Evolutionary conservation across 2,113 vertebrate species (phyloP).

Genomic region (Antechinus flavipes): DNA sequence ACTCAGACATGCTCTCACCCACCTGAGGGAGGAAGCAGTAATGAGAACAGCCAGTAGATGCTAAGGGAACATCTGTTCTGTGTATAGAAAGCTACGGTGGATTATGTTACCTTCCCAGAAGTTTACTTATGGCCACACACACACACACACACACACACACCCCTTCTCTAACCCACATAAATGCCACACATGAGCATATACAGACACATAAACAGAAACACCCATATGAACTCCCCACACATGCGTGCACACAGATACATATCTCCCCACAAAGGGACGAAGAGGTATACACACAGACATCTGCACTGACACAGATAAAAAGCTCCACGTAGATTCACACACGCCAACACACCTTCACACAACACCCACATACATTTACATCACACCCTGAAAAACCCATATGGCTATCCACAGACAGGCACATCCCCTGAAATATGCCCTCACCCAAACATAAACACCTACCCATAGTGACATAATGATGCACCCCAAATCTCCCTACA

Average conservation of each 20-base stretch:
- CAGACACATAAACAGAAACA: not conserved
- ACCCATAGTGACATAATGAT: not conserved
- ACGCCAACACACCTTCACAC: not conserved
- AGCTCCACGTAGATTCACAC: not conserved
- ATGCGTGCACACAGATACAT: not conserved
- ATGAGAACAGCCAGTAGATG: not conserved
- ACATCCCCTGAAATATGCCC: conserved; percentile 14
- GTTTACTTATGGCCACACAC: not conserved
- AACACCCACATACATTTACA: not conserved
- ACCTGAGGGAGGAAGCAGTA: conserved; percentile 21
- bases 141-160: conserved; percentile 10
- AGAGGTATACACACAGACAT: not conserved
- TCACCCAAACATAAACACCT: conserved; percentile 11
- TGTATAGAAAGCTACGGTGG: conserved; percentile 10
- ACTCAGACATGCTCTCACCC: not conserved
- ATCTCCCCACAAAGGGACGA: not conserved
- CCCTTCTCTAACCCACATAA: not conserved
- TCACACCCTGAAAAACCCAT: not conserved
- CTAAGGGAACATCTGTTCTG: not conserved
- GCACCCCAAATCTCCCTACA: not conserved
- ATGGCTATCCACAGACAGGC: conserved; percentile 20
- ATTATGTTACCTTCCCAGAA: conserved; percentile 44
- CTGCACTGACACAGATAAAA: not conserved
- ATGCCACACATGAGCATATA: not conserved
- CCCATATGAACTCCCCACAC: not conserved